A percentile compares a stretch with the other conserved stretches of the same genome.
Evolutionary conservation across 2,113 vertebrate species (phyloP).

Genomic region (Pantherophis guttatus): DNA sequence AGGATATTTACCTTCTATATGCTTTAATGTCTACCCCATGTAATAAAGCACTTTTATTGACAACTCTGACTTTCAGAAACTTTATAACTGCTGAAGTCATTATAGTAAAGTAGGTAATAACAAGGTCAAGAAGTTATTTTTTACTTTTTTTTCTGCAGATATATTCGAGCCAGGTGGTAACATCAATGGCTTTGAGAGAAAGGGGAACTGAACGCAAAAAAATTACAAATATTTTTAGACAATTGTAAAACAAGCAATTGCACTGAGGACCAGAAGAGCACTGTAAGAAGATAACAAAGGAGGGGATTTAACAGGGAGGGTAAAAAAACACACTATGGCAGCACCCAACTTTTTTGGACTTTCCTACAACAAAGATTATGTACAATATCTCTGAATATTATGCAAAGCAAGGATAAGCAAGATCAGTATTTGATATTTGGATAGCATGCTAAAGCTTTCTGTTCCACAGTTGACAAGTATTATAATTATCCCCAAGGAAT

Average conservation of each 20-base stretch:
- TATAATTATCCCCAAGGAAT: background rate
- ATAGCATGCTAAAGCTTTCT: background rate
- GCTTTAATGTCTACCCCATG: background rate
- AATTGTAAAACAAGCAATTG: constrained; percentile 44
- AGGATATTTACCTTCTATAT: background rate
- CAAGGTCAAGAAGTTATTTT: background rate
- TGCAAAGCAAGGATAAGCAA: background rate
- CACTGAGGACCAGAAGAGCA: background rate
- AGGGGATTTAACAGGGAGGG: background rate
- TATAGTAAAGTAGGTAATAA: background rate
- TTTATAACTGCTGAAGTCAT: background rate
- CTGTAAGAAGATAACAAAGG: background rate
- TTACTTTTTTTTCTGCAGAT: constrained; percentile 80
- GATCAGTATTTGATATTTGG: background rate
- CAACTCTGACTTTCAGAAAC: background rate
- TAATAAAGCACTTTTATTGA: background rate
- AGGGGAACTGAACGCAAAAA: constrained; percentile 73
- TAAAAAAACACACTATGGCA: background rate
- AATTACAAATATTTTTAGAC: constrained; percentile 35
- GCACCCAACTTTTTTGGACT: background rate
- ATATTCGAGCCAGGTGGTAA: constrained; percentile 76
- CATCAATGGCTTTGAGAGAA: constrained; percentile 75
- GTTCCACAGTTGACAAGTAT: background rate
- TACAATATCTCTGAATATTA: background rate
- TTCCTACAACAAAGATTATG: background rate